Evolutionary conservation across 1,140 invertebrate genomes (phyloP).

Genomic region (Penaeus vannamei): DNA sequence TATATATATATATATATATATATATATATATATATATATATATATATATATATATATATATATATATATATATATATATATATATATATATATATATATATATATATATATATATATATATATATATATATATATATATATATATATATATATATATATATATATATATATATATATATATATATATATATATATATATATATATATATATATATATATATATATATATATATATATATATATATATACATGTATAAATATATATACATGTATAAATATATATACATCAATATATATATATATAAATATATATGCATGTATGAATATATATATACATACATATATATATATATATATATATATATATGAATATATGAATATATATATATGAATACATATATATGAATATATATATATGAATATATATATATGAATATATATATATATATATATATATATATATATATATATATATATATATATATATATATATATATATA

Average conservation of each 20-base stretch:
- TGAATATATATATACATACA: neutral
- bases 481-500: constrained; percentile 41
- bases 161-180: neutral
- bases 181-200: too few relatives aligned
- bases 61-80: too few relatives aligned
- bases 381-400: constrained; percentile 16
- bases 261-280: neutral
- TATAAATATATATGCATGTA: neutral
- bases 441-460: neutral
- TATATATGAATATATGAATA: neutral
- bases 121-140: too few relatives aligned
- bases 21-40: too few relatives aligned
- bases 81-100: too few relatives aligned
- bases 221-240: too few relatives aligned
- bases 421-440: neutral
- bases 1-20: too few relatives aligned
- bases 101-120: too few relatives aligned
- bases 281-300: neutral
- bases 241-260: too few relatives aligned
- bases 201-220: too few relatives aligned
- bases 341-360: neutral
- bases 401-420: neutral
- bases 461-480: constrained; percentile 23
- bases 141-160: too few relatives aligned
- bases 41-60: too few relatives aligned